Evolutionary conservation across 2,797 vertebrate species (phyloP), one percentile per base, ranked within the genome.

Genomic region (Thalassophryne amazonica): DNA sequence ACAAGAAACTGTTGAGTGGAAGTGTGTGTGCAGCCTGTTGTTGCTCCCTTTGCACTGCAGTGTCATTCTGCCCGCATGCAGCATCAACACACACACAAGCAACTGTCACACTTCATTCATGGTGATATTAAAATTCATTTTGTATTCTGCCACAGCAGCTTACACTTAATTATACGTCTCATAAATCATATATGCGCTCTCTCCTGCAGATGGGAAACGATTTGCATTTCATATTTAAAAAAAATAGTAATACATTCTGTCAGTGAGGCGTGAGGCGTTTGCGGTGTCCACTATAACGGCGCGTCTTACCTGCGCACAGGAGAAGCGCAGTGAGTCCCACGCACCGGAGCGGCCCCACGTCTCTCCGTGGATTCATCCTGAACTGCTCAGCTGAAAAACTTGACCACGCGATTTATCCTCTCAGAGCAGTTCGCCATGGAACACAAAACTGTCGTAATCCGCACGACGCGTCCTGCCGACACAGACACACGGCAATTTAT

Each of bases 301-400:
- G 23, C 33, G 4, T 73, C 85, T 83, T 78, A 91, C 90, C 88
- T 90, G 83, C 39, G 78, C 75, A 89, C 61, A 88, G 71, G 39
- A 90, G 56, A 9, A 89, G 75, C 50, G 81, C 61, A 18, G 63
- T 48, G 60, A 90, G 71, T 63, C 84, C 80, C 69, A 79, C 50
- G 55, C 69, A 66, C 37, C 18, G 69, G 35, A 72, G 49, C 35
- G 43, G 66, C 68, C 71, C 78, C 80, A 77, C 66, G 55, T 69
- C 63, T 69, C 54, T 61, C 41, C 57, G 51, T 29, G 65, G 75
- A 68, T 51, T 64, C 74, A 55, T 66, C 68, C 60, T 77, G 32
- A 39, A 41, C 73, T 33, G 73, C 60, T 83, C 67, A 59, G 67
- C 57, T 40, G 48, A 46, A 38, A 57, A 58, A 82, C 61, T 78